phyloP scores from a whole-genome alignment of 2,888 invertebrate genomes.

The Drosophila atripex region DNA sequence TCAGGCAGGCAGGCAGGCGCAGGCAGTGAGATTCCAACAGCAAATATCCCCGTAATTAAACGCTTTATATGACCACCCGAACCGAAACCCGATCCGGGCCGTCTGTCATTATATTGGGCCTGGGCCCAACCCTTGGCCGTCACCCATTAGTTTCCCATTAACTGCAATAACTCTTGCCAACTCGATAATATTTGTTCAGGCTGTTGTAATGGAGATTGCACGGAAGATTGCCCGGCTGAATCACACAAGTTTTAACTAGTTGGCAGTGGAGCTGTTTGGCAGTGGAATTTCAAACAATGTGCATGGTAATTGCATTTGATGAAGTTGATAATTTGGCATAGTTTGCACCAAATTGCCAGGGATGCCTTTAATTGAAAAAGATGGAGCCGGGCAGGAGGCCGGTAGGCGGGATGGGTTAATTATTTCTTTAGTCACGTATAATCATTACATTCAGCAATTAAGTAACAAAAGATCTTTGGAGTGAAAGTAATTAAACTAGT shows the following conservation, averaged over 20 bases:
- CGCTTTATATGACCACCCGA: conserved; percentile 1
- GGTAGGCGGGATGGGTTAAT: neutral
- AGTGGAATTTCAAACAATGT: neutral
- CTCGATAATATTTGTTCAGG: conserved; percentile 23
- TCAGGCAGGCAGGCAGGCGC: neutral
- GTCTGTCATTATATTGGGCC: conserved; percentile 26
- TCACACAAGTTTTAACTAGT: conserved; percentile 21
- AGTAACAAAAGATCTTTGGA: conserved; percentile 18
- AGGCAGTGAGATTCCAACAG: conserved; percentile 8
- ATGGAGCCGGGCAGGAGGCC: neutral
- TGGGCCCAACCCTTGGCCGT: conserved; percentile 7
- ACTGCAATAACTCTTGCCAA: conserved; percentile 10
- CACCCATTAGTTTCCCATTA: conserved; percentile 26
- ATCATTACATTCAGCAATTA: conserved; percentile 19
- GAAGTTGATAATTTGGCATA: neutral
- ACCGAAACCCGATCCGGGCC: conserved; percentile 8
- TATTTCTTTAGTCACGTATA: conserved; percentile 21
- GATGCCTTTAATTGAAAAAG: neutral
- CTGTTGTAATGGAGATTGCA: conserved; percentile 25
- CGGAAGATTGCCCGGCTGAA: conserved; percentile 18
- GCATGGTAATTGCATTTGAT: conserved; percentile 6
- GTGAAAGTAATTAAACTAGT: conserved; percentile 39
- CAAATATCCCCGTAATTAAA: conserved; percentile 20
- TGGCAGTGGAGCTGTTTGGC: neutral
- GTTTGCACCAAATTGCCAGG: conserved; percentile 2